Evolutionary conservation across 2,888 invertebrate species (phyloP).

Genomic region (Cremastinae sp.): DNA sequence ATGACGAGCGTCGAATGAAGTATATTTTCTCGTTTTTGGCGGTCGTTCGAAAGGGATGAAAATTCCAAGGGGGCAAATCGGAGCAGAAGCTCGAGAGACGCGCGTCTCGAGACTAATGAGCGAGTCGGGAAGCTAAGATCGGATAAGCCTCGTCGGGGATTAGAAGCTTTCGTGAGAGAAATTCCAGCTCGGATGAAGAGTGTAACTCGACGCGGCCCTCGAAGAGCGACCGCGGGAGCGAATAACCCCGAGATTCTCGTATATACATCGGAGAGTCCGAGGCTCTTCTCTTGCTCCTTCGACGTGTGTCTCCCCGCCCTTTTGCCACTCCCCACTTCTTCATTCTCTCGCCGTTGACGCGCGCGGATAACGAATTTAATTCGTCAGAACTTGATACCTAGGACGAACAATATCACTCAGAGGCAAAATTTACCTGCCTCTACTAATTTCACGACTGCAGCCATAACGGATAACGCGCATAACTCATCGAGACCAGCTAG

Average conservation of each 20-base stretch:
- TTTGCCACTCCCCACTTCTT: background rate
- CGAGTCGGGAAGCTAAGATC: conserved; percentile 50
- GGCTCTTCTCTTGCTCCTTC: conserved; percentile 33
- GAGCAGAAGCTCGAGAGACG: too few species aligned
- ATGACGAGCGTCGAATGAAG: too few species aligned
- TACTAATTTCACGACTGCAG: background rate
- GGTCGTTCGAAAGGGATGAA: too few species aligned
- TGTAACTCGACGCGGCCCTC: conserved; percentile 33
- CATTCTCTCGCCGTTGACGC: background rate
- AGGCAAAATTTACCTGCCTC: conserved; percentile 32
- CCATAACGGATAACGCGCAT: conserved; percentile 16
- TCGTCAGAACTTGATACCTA: conserved; percentile 31
- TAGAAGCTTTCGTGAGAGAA: conserved; percentile 33
- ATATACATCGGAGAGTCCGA: too few species aligned
- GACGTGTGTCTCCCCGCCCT: conserved; percentile 6
- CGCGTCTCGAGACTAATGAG: conserved; percentile 48
- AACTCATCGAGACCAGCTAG: background rate
- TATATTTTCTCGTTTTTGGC: too few species aligned
- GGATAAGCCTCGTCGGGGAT: conserved; percentile 41
- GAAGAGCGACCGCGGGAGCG: too few species aligned
- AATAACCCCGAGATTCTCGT: too few species aligned
- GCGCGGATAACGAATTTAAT: conserved; percentile 18
- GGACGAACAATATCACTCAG: conserved; percentile 43
- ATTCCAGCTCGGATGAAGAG: conserved; percentile 39
- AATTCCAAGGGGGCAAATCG: too few species aligned